Evolutionary conservation across 2,113 vertebrate genomes (phyloP), one percentile per base, ranked within the genome.

Genomic region (Tetraodon nigroviridis): DNA sequence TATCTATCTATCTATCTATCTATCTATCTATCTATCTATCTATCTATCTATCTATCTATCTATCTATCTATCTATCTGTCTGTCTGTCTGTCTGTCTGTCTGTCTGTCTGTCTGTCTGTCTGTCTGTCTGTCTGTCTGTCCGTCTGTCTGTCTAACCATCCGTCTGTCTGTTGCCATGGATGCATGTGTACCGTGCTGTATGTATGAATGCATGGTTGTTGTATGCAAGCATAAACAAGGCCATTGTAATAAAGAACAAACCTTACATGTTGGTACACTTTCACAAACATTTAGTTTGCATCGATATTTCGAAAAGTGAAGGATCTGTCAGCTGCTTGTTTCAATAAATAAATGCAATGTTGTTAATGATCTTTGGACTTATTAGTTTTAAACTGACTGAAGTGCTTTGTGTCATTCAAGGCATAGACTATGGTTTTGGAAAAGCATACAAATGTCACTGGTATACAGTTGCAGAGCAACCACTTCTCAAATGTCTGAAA

Each of bases 391-490:
- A 19, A 51, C 45, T 64, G 21, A 22, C 7, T 45, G 7, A 16
- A 58, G 47, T 16, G 14, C 44, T 16, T 14, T 45, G 17, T 47
- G 20, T 27, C 8, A 48, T 61, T 22, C 42, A 27, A 65, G 54
- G 41, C 22, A 46, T 60, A 56, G 61, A 55, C 52, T 27, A 13
- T 42, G 52, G 51, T 79, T 72, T 74, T 78, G 79, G 81, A 82
- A 71, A 80, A 78, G 75, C 71, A 65, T 69, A 5, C 73, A 77
- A 85, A 84, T 85, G 83, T 84, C 81, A 86, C 72, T 78, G 79
- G 81, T 79, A 75, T 83, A 82, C 48, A 71, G 78, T 83, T 85
- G 76, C 79, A 78, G 69, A 18, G 51, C 50, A 52, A 42, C 61
- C 46, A 72, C 69, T 76, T 64, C 58, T 84, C 79, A 73, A 59